Base-by-base conservation (phyloP, 2,888 invertebrate species). In the Eucriotettix oculatus region DNA sequence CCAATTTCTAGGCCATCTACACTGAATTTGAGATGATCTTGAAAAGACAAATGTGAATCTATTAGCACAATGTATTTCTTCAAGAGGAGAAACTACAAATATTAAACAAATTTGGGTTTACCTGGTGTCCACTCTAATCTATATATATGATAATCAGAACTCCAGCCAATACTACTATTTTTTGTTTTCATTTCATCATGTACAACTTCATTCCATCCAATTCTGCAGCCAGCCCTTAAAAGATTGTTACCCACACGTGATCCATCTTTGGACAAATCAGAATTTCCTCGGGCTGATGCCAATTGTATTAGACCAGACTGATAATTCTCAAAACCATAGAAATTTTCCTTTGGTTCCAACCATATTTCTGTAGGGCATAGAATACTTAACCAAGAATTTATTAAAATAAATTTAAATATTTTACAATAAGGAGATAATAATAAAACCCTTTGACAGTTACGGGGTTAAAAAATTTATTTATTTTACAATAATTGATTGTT, bases 251-350 rank as follows among this genome's bases (percentile, higher is more conserved):
- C 62, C 40, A 62, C 52, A 17, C 58, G 57, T 1, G 29, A 42
- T 14, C 58, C 58, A 40, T 53, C 41, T 16, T 14, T 14, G 3
- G 29, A n/a, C 1, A 74, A 65, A 10, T 69, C 66, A 1, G 66
- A 68, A 71, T 87, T 88, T 16, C 90, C 90, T 17, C 80, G 78
- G 0, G 81, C 74, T 66, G 82, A 81, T 1, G 87, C 87, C 14
- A 92, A 74, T 56, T 86, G 81, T 52, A 92, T 79, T 68, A 86
- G 78, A 0, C 88, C 87, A 0, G 86, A 86, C 1, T 80, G 76
- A 64, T 73, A 74, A 29, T n/a, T n/a, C 54, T 61, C 64, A 10
- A 42, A 40, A 14, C 71, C 70, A 62, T 71, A 70, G 9, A 60
- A 63, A n/a, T 66, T 63, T 42, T 69, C 68, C 54, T 68, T 69